Base-by-base conservation (phyloP, 2,797 vertebrate genomes). In the Sebastiscus tertius region DNA sequence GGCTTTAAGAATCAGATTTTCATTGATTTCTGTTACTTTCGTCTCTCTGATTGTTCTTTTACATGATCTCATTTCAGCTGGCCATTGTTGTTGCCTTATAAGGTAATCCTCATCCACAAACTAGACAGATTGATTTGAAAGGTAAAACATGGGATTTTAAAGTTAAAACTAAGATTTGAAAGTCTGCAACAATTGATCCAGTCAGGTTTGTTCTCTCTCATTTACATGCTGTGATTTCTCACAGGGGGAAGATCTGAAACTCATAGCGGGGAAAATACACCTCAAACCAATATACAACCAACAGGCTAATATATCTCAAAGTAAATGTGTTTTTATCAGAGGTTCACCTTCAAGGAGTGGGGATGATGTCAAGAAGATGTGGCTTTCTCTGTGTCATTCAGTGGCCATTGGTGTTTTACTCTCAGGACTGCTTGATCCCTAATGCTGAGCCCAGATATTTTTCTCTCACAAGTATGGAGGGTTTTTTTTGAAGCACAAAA, bases 401-500 rank as follows among this genome's bases (percentile, higher is more conserved):
- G 24, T 68, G 46, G 14, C 20, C 66, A 54, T 39, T 60, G 7
- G 24, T 59, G 56, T 78, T 81, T 72, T 27, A 49, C 29, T 65
- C 54, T 63, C n/a, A 31, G 18, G 34, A 27, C 42, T 18, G 39
- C 54, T 58, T 72, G 62, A 72, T 56, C 63, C 42, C 42, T 69
- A 64, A 69, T 61, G 29, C 24, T 79, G 46, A 64, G 46, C 60
- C 29, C 31, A 49, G 64, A 71, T 61, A 59, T 72, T 26, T 59
- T 80, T 54, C 22, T 85, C 12, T 55, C 0, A 26, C n/a, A 29
- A 14, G 18, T 55, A 14, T 46, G 12, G 27, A 27, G 3, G 18
- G 1, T 49, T 67, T 34, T 34, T 42, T 66, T 56, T 58, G 42
- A 31, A 73, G 68, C 13, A 67, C 58, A 77, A 31, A 60, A 56